Percentiles rank a stretch among this genome's conserved stretches.
These are phyloP conservation scores for Paratilapia polleni DNA, from an alignment of 2,113 vertebrate genomes.

Conservation along the genomic window DNA sequence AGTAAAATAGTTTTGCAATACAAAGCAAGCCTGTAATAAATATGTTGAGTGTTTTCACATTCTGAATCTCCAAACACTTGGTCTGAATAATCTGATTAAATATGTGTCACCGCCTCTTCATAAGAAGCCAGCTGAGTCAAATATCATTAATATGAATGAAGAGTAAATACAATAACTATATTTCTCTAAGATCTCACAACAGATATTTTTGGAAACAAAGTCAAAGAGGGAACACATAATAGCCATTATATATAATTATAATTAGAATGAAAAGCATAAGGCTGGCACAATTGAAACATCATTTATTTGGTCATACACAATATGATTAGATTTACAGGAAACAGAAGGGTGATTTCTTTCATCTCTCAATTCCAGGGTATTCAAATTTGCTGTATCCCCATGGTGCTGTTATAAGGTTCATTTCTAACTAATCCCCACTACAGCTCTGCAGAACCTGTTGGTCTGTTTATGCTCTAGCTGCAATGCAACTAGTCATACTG, in stretches of 20 bases:
- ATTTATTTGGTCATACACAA: background rate
- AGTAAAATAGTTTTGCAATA: background rate
- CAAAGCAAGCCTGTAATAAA: background rate
- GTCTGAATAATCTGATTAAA: background rate
- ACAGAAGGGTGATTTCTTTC: background rate
- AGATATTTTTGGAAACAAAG: background rate
- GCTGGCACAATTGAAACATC: background rate
- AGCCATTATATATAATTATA: background rate
- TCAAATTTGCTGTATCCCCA: background rate
- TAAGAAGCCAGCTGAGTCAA: background rate
- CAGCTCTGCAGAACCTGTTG: background rate
- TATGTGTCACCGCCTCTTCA: background rate
- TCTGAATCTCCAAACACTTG: background rate
- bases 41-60: background rate
- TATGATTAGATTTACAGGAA: slow-evolving; percentile 12
- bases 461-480: background rate
- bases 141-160: background rate
- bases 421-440: background rate
- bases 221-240: background rate
- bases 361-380: slow-evolving; percentile 1
- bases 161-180: too few species aligned
- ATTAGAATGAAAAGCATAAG: background rate
- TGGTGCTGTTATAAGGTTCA: background rate
- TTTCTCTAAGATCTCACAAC: rapidly evolving
- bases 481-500: too few species aligned